These are phyloP conservation scores for Thaleichthys pacificus DNA, from an alignment of 2,797 vertebrate genomes.

Conservation along the genomic window DNA sequence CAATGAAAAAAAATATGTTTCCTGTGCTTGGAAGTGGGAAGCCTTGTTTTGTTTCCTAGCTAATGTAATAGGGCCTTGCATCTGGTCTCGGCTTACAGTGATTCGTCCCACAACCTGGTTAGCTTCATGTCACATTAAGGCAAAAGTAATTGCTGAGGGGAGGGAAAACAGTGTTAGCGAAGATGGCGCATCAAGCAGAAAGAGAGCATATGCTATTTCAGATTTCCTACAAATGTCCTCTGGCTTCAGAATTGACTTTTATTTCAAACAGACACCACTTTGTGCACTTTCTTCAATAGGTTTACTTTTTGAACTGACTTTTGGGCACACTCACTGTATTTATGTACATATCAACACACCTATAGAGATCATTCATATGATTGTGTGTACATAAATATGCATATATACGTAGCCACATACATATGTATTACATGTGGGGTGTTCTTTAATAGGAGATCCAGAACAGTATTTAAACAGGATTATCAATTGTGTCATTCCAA, in stretches of 20 bases:
- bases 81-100: slow-evolving; percentile 13
- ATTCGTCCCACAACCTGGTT: slow-evolving; percentile 16
- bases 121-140: slow-evolving; percentile 63
- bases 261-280: not conserved
- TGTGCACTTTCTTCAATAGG: slow-evolving; percentile 12
- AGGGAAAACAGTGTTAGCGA: slow-evolving; percentile 9
- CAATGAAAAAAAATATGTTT: not conserved
- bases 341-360: slow-evolving; percentile 48
- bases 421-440: slow-evolving; percentile 17
- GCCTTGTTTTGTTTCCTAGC: slow-evolving; percentile 3
- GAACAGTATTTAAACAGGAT: slow-evolving; percentile 18
- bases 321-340: slow-evolving; percentile 27
- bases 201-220: not conserved
- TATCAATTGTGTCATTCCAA: slow-evolving; percentile 13
- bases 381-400: slow-evolving; percentile 46
- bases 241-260: not conserved
- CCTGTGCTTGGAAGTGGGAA: not conserved
- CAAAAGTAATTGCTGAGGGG: slow-evolving; percentile 44
- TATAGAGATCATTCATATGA: slow-evolving; percentile 43
- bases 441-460: slow-evolving; percentile 43
- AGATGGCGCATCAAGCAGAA: slow-evolving; percentile 26
- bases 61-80: slow-evolving; percentile 5
- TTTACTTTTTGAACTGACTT: slow-evolving; percentile 6
- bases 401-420: slow-evolving; percentile 36
- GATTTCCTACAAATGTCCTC: not conserved